These are phyloP conservation scores for Chymomyza caudatula DNA, from an alignment of 2,888 invertebrate genomes.

Conservation along the genomic window DNA sequence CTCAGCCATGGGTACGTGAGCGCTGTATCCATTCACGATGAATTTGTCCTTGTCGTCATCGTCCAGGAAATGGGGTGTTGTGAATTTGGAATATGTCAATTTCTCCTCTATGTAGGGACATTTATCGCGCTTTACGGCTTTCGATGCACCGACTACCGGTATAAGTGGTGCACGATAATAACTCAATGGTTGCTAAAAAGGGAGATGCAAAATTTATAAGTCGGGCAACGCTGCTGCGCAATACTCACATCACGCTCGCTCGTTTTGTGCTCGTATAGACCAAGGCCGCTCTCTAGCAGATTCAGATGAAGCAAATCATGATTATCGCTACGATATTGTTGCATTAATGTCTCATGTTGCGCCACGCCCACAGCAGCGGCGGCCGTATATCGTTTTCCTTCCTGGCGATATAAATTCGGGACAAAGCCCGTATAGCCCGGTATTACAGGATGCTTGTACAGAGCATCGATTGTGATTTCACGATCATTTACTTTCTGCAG, in stretches of 20 bases:
- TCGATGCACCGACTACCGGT: conserved; percentile 84
- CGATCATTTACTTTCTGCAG: conserved; percentile 83
- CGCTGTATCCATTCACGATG: conserved; percentile 73
- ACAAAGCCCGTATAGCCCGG: conserved; percentile 85
- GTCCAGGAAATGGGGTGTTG: conserved; percentile 74
- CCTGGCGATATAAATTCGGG: neutral
- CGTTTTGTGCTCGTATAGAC: conserved; percentile 64
- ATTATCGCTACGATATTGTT: conserved; percentile 80
- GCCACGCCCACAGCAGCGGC: conserved; percentile 86
- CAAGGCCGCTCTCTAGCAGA: conserved; percentile 54
- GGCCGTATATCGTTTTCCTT: conserved; percentile 80
- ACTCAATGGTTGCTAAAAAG: conserved; percentile 82
- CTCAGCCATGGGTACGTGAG: conserved; percentile 75
- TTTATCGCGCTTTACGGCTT: conserved; percentile 81
- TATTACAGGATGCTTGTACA: conserved; percentile 75
- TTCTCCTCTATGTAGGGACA: conserved; percentile 80
- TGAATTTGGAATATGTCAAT: conserved; percentile 70
- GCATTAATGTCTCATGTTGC: conserved; percentile 83
- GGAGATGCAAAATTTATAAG: neutral
- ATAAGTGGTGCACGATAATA: conserved; percentile 85
- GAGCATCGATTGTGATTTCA: conserved; percentile 72
- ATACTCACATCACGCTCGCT: conserved; percentile 54
- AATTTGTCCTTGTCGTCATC: conserved; percentile 74
- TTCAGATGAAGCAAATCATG: conserved; percentile 61
- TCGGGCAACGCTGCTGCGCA: neutral